Base-by-base conservation (phyloP, 2,888 invertebrate species). In the Chalcosyrphus nemorum region DNA sequence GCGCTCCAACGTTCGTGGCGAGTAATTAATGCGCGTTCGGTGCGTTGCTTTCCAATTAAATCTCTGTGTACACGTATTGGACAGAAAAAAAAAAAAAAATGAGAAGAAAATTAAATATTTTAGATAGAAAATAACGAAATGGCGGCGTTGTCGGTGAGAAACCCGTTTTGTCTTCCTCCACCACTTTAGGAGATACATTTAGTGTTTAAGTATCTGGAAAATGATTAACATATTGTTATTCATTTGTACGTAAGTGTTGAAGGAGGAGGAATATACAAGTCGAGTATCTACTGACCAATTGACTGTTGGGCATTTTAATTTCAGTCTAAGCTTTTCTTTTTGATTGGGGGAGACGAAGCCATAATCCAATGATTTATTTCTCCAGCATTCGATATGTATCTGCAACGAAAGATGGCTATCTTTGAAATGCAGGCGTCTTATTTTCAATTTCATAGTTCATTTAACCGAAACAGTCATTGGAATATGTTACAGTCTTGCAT, bases 381-480 rank as follows among this genome's bases (percentile, higher is more conserved):
- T 2, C n/a, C 4, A 47, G 7, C 1, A 6, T 27, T 29, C 11
- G 43, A 59, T 72, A 9, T 41, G 15, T 21, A 54, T 74, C 50
- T 47, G 27, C 61, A 29, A 32, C 35, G 7, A 50, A 21, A 68
- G 68, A 77, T 78, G 47, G 41, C 38, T 63, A 78, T 78, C 77
- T 63, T 50, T 63, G 47, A 45, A 54, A 75, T 74, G 50, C 24
- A 72, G 61, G 32, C 61, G 63, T 66, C 66, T n/a, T 45, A 57
- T 75, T 84, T 84, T 75, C 80, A 80, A 84, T 84, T 84, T 84
- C 84, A 84, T 84, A 84, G 70, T 54, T 80, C 80, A 84, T 84
- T 84, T 80, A 80, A 84, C 84, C 32, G 38, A 84, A 84, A 80
- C 80, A 70, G 59, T 75, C 80, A 70, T 59, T 75, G 32, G 24